A percentile compares a stretch with the other conserved stretches of the same genome.
Evolutionary conservation across 2,888 invertebrate species (phyloP).

Genomic region (Folsomia candida): DNA sequence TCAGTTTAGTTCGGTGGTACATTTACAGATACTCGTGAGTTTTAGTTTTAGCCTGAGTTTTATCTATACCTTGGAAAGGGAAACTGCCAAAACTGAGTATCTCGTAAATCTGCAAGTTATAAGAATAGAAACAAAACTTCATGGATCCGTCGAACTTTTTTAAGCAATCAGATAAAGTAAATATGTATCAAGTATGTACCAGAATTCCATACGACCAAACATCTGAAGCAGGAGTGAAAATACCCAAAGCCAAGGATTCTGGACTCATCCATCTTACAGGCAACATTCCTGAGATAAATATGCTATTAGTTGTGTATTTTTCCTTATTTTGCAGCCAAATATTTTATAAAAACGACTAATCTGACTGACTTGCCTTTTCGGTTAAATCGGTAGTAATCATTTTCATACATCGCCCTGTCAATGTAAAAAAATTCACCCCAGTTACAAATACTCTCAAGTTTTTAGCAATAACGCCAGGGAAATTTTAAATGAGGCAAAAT

Average conservation of each 20-base stretch:
- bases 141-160: no score
- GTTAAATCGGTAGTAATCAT: constrained; percentile 87
- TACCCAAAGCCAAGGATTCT: constrained; percentile 75
- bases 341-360: neutral
- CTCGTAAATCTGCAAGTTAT: no score
- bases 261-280: constrained; percentile 94
- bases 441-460: neutral
- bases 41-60: no score
- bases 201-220: constrained; percentile 88
- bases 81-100: constrained; percentile 87
- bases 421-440: neutral
- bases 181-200: no score
- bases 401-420: constrained; percentile 78
- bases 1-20: neutral
- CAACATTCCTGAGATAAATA: constrained; percentile 62
- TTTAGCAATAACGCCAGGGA: no score
- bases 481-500: no score
- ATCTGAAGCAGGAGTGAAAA: constrained; percentile 82
- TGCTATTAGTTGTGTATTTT: neutral
- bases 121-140: no score
- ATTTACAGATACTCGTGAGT: neutral
- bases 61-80: constrained; percentile 83
- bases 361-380: constrained; percentile 64
- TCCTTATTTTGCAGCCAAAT: no score
- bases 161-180: no score